Conservation (phyloP, 37 sponge, comb jelly and placozoan species). For the Mnemiopsis leidyi region DNA sequence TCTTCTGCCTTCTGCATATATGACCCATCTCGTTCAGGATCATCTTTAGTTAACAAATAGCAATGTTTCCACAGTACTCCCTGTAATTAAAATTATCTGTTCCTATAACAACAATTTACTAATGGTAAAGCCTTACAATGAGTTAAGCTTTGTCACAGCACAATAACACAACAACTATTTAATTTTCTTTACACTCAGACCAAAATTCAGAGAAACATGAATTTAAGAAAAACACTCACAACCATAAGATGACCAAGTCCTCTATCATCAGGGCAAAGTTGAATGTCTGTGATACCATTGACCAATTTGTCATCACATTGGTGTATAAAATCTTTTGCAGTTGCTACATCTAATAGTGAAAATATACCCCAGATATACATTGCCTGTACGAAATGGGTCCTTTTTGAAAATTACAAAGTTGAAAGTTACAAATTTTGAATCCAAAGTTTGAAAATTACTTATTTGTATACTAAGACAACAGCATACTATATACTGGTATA, state of each 20-base stretch:
- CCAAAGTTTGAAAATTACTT: too few species aligned
- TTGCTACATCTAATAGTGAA: background rate
- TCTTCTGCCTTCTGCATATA: background rate
- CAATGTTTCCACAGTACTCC: conserved; percentile 20
- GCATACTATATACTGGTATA: background rate
- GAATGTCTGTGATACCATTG: background rate
- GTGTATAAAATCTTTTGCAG: background rate
- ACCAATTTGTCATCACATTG: background rate
- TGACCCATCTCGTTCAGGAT: background rate
- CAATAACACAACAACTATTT: too few species aligned
- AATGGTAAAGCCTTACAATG: too few species aligned
- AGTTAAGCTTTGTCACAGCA: too few species aligned
- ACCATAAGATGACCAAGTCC: conserved; percentile 26
- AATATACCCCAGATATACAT: conserved; percentile 2
- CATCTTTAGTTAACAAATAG: background rate
- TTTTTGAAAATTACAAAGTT: too few species aligned
- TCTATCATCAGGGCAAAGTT: conserved; percentile 11
- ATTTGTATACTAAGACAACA: background rate
- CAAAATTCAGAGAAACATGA: background rate
- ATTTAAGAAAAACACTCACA: background rate
- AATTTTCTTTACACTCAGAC: too few species aligned
- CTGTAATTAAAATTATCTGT: too few species aligned
- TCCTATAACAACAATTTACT: too few species aligned
- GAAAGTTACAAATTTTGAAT: too few species aligned
- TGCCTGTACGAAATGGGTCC: background rate